Evolutionary conservation across 2,113 vertebrate genomes (phyloP).

Genomic region (Anas platyrhynchos): DNA sequence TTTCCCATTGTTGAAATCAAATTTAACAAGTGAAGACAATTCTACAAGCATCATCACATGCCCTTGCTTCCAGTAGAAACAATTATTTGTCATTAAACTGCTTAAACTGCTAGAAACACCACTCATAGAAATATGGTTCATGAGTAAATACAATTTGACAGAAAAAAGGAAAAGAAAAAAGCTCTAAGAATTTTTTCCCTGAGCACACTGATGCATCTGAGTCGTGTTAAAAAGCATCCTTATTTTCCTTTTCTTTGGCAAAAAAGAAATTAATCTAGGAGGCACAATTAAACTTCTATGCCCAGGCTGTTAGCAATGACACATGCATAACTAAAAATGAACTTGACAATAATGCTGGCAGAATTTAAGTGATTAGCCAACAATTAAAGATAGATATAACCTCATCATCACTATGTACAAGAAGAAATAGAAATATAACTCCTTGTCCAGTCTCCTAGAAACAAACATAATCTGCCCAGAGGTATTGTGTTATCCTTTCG

Average conservation of each 20-base stretch:
- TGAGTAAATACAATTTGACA: neutral
- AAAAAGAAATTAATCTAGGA: neutral
- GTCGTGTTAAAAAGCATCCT: constrained; percentile 31
- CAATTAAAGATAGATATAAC: neutral
- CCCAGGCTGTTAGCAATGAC: neutral
- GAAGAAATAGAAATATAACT: neutral
- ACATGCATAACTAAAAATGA: neutral
- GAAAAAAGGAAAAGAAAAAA: neutral
- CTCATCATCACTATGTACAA: neutral
- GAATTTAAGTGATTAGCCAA: neutral
- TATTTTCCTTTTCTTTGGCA: neutral
- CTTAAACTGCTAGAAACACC: neutral
- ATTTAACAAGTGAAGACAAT: constrained; percentile 7
- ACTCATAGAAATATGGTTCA: neutral
- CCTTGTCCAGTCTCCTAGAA: neutral
- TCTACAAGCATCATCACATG: neutral
- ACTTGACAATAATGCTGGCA: neutral
- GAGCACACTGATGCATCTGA: neutral
- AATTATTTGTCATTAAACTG: neutral
- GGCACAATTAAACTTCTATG: neutral
- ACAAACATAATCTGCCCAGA: neutral
- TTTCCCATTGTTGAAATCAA: neutral
- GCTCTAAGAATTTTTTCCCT: neutral
- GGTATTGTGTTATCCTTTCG: neutral
- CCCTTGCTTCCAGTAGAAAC: neutral